These are phyloP conservation scores for Hiodon alosoides DNA, from an alignment of 2,113 vertebrate species.

Conservation along the genomic window DNA sequence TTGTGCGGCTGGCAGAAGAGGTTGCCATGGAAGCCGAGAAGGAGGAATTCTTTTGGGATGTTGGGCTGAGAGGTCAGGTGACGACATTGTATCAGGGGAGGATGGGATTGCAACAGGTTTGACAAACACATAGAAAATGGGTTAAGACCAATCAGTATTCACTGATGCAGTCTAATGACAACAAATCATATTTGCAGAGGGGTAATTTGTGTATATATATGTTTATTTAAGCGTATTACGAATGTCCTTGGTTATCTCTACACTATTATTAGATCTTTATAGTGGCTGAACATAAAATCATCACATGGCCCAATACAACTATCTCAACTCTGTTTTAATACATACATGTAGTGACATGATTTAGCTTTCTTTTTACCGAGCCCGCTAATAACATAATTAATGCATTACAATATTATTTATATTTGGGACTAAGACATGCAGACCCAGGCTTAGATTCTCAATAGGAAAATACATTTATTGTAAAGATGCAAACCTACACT, in stretches of 20 bases:
- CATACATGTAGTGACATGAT: too few relatives aligned
- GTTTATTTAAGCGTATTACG: neutral
- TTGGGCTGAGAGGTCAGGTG: conserved; percentile 9
- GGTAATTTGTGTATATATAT: neutral
- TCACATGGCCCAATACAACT: too few relatives aligned
- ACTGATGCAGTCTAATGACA: neutral
- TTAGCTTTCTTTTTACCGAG: too few relatives aligned
- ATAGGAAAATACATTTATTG: neutral
- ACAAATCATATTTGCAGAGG: neutral
- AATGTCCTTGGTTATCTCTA: too few relatives aligned
- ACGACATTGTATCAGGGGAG: neutral
- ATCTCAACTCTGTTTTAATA: too few relatives aligned
- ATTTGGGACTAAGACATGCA: neutral
- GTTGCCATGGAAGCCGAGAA: conserved; percentile 24
- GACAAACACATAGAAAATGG: neutral
- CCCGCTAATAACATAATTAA: neutral
- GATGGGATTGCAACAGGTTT: conserved; percentile 16
- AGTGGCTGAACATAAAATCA: too few relatives aligned
- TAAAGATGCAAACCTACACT: conserved; percentile 4
- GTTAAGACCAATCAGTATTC: neutral
- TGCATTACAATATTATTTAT: neutral
- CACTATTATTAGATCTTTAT: too few relatives aligned
- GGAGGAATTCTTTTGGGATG: conserved; percentile 20
- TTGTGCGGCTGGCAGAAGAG: conserved; percentile 9
- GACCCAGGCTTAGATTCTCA: too few relatives aligned